Conservation (phyloP, 2,797 vertebrate species). For the Takifugu rubripes region DNA sequence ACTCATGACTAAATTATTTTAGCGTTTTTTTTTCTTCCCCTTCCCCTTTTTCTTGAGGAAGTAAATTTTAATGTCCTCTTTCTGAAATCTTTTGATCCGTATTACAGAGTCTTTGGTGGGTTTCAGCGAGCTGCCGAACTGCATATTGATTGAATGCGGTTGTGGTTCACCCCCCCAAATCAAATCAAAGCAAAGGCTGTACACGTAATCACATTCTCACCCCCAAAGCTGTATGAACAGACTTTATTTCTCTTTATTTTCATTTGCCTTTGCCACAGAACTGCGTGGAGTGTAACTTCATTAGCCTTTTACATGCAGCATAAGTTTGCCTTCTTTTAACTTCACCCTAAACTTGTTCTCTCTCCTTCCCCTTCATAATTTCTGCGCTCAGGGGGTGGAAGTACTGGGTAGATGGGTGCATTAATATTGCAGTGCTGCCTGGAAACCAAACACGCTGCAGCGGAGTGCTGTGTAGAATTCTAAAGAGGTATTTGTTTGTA, state of each 20-base stretch:
- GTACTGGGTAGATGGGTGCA: conserved; percentile 67
- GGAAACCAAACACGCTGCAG: conserved; percentile 80
- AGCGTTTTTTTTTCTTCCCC: too few relatives aligned
- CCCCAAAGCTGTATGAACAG: too few relatives aligned
- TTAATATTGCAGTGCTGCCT: conserved; percentile 84
- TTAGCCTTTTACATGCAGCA: conserved; percentile 28
- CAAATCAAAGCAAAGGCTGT: too few relatives aligned
- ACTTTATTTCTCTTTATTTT: conserved; percentile 1
- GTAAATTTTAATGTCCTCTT: too few relatives aligned
- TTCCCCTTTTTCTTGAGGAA: too few relatives aligned
- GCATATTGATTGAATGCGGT: too few relatives aligned
- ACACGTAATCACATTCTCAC: too few relatives aligned
- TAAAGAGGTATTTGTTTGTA: conserved; percentile 83
- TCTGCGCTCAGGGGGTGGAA: conserved; percentile 57
- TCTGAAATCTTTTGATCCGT: too few relatives aligned
- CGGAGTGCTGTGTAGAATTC: conserved; percentile 80
- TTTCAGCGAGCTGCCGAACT: too few relatives aligned
- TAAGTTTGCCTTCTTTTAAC: conserved; percentile 47
- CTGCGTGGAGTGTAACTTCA: conserved; percentile 2
- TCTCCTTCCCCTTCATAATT: conserved; percentile 46
- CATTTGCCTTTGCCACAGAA: conserved; percentile 21
- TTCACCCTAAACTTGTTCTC: conserved; percentile 33
- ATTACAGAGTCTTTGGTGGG: too few relatives aligned
- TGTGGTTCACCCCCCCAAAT: too few relatives aligned
- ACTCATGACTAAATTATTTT: too few relatives aligned